Evolutionary conservation across 2,113 vertebrate species (phyloP).

Genomic region (Chrysochloris asiatica): DNA sequence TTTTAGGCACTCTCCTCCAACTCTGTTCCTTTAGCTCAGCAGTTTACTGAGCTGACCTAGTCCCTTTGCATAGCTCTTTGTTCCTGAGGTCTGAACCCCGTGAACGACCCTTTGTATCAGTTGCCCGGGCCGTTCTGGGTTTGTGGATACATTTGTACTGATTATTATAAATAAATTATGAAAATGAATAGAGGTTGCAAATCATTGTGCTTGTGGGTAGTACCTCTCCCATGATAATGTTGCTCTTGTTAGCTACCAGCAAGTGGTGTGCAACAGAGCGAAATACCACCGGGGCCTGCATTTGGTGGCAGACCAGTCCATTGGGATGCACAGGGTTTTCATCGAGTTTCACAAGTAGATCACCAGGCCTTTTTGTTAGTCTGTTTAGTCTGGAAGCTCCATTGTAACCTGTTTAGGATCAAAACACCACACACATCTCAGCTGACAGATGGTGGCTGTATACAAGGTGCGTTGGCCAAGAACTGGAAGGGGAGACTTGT

Average conservation of each 20-base stretch:
- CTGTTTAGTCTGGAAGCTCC: neutral
- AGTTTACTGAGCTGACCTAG: neutral
- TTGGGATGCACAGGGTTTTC: neutral
- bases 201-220: constrained; percentile 3
- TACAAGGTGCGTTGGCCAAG: neutral
- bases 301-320: neutral
- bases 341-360: neutral
- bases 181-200: neutral
- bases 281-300: neutral
- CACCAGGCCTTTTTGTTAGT: neutral
- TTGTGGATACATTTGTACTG: constrained; percentile 23
- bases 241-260: neutral
- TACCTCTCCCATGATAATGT: neutral
- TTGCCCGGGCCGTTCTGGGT: constrained; percentile 23
- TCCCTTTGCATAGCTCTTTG: neutral
- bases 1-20: neutral
- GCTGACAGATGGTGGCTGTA: neutral
- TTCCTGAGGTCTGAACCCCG: constrained; percentile 22
- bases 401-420: neutral
- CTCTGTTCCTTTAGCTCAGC: neutral
- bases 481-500: neutral
- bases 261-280: neutral
- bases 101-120: neutral
- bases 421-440: neutral
- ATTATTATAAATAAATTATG: constrained; percentile 49